A percentile compares a stretch with the other conserved stretches of the same genome.
phyloP scores from a whole-genome alignment of 1,140 invertebrate species.

The Lethocerus indicus region DNA sequence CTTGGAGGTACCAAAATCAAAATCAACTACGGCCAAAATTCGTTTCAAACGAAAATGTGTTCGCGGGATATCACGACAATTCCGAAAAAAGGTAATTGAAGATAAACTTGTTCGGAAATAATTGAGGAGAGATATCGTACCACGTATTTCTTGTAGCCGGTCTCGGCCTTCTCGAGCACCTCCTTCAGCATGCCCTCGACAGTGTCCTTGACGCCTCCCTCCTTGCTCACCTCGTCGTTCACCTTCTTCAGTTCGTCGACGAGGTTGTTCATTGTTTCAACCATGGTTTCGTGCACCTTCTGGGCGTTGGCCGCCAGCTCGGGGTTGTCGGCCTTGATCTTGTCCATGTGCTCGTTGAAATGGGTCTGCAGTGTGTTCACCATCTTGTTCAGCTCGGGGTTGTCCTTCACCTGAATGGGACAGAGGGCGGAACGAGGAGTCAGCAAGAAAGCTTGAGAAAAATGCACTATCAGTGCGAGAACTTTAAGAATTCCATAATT shows the following conservation, averaged over 20 bases:
- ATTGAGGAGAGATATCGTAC: no score
- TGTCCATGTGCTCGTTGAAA: conserved; percentile 3
- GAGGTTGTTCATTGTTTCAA: conserved; percentile 1
- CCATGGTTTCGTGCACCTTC: conserved; percentile 3
- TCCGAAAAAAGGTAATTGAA: no score
- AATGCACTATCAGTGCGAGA: no score
- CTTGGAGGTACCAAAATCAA: no score
- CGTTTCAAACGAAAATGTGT: no score
- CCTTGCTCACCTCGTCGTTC: conserved; percentile 8
- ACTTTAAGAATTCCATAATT: no score
- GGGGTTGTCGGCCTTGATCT: conserved; percentile 10
- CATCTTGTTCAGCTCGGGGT: background rate
- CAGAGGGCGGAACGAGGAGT: no score
- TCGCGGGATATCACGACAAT: no score
- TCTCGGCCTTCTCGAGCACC: conserved; percentile 7
- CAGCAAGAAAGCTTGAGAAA: no score
- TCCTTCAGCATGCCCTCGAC: conserved; percentile 6
- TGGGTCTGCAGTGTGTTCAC: conserved; percentile 2
- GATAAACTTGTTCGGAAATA: no score
- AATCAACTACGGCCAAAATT: no score
- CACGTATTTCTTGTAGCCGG: no score
- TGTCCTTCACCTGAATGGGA: conserved; percentile 7
- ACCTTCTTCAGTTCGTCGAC: conserved; percentile 6
- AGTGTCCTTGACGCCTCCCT: conserved; percentile 9
- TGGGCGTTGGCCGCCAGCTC: conserved; percentile 9